phyloP scores from a whole-genome alignment of 2,888 invertebrate genomes.

The Troides aeacus region DNA sequence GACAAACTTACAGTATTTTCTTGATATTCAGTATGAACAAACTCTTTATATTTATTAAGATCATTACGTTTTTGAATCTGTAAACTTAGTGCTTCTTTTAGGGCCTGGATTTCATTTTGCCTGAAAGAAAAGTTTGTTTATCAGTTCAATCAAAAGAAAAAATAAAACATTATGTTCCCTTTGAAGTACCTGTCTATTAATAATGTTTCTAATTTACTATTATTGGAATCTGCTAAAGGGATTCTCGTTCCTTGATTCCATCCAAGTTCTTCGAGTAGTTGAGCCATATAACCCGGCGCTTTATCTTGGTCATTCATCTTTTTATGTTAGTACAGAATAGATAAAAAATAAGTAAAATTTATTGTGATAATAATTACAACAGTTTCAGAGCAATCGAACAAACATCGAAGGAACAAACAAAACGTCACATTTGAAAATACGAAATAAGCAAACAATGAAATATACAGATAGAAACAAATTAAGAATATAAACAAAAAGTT shows the following conservation, averaged over 20 bases:
- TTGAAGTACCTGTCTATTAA: conserved; percentile 58
- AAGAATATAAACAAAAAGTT: neutral
- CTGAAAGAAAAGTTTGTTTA: conserved; percentile 46
- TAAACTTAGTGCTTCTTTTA: conserved; percentile 60
- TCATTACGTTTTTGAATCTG: conserved; percentile 67
- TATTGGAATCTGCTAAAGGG: conserved; percentile 89
- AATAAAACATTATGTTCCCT: neutral
- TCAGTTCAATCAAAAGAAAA: neutral
- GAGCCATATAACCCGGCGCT: conserved; percentile 76
- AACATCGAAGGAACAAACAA: conserved; percentile 32
- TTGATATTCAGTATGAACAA: conserved; percentile 70
- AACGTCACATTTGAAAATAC: conserved; percentile 49
- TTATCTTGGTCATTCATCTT: conserved; percentile 50
- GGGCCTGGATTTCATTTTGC: conserved; percentile 67
- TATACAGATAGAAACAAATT: neutral
- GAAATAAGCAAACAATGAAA: conserved; percentile 33
- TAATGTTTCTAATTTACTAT: conserved; percentile 68
- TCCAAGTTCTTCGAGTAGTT: conserved; percentile 84
- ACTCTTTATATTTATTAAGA: conserved; percentile 65
- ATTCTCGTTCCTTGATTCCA: conserved; percentile 89
- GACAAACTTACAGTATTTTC: conserved; percentile 67
- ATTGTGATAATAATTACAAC: neutral
- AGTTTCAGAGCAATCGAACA: neutral
- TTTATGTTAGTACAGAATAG: conserved; percentile 33
- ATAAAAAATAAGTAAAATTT: conserved; percentile 20